phyloP scores from a whole-genome alignment of 1,140 invertebrate genomes.

The Ptiloglossa arizonensis region DNA sequence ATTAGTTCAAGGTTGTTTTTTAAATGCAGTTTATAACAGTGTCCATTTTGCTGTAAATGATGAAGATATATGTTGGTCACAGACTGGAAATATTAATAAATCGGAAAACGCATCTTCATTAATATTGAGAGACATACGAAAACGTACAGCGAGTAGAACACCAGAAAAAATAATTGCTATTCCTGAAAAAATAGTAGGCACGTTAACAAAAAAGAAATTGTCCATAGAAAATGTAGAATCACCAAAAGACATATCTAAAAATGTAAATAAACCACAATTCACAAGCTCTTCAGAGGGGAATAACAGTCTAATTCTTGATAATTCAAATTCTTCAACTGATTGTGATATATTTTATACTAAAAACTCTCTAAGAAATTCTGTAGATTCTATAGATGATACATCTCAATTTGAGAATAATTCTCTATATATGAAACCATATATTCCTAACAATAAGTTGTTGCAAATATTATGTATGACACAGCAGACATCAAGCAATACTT shows the following conservation, averaged over 20 bases:
- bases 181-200: background rate
- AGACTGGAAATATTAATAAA: constrained; percentile 26
- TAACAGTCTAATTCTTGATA: background rate
- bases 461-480: background rate
- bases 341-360: background rate
- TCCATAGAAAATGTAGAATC: background rate
- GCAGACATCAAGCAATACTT: background rate
- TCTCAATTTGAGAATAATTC: background rate
- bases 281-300: background rate
- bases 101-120: background rate
- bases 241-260: background rate
- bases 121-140: constrained; percentile 8
- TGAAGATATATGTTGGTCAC: constrained; percentile 20
- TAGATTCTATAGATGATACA: background rate
- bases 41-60: constrained; percentile 5
- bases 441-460: background rate
- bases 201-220: background rate
- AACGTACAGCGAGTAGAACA: background rate
- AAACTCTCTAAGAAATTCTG: background rate
- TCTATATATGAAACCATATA: background rate
- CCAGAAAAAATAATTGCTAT: background rate
- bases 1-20: constrained; percentile 16
- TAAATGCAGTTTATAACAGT: constrained; percentile 9
- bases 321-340: background rate
- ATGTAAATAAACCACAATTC: background rate